Percentiles rank a stretch among this genome's conserved stretches.
Evolutionary conservation across 2,113 vertebrate species (phyloP).

Genomic region (Chloebia gouldiae): DNA sequence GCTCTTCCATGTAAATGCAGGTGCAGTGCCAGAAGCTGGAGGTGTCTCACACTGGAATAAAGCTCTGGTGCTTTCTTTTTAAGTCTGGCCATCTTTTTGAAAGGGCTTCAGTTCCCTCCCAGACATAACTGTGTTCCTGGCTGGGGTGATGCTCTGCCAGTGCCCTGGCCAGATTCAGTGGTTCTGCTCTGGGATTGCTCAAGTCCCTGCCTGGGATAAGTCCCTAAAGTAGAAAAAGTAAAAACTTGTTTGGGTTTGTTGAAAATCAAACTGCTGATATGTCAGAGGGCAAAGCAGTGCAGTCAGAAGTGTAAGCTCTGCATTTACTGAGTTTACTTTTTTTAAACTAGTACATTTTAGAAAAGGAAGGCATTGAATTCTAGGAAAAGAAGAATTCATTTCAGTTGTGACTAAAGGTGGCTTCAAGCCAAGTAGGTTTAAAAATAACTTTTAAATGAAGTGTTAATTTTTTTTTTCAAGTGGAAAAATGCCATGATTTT

Average conservation of each 20-base stretch:
- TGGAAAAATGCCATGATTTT: constrained; percentile 39
- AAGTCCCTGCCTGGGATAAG: neutral
- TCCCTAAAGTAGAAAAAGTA: neutral
- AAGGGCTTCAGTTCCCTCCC: neutral
- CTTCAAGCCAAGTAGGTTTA: constrained; percentile 4
- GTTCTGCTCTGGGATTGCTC: neutral
- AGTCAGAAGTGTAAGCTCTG: neutral
- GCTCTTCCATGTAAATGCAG: neutral
- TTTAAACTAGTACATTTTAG: neutral
- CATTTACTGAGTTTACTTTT: neutral
- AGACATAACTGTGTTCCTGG: neutral
- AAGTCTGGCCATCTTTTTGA: neutral
- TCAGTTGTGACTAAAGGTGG: neutral
- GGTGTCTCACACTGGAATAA: neutral
- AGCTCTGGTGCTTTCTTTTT: neutral
- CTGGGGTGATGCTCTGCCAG: neutral
- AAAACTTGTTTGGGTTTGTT: neutral
- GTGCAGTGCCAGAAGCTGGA: neutral
- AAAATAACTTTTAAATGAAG: constrained; percentile 47
- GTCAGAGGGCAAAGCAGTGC: neutral
- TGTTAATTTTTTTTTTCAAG: neutral
- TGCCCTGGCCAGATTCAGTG: neutral
- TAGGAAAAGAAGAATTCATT: neutral
- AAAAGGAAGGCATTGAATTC: constrained; percentile 4
- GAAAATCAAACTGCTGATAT: neutral